Evolutionary conservation across 1,140 invertebrate genomes (phyloP), one percentile per base, ranked within the genome.

Genomic region (Cylas formicarius): DNA sequence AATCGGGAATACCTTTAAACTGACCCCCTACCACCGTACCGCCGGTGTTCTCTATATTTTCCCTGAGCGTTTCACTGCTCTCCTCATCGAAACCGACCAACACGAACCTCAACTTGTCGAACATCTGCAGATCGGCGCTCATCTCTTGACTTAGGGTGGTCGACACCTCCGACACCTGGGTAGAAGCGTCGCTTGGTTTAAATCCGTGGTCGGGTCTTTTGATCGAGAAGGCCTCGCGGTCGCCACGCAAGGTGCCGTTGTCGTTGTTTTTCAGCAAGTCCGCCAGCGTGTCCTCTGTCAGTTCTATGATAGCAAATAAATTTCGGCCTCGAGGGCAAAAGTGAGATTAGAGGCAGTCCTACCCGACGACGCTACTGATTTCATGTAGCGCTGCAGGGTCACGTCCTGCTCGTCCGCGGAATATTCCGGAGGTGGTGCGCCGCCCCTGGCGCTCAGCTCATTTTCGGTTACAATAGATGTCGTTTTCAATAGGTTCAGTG

Each of bases 1-100:
- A 81, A 58, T 81, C 77, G 17, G 76, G 67, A 5, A 73, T 60
- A 44, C 70, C 73, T 8, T 32, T 39, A 42, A 36, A 24, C 35
- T 19, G 2, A 33, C 32, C 48, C 20, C 36, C 26, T 16, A 37
- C 26, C 4, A 48, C 8, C 18, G 39, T 42, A 1, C 46, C 46
- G 19, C 18, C 27, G 3, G 13, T 34, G 22, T 38, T 28, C 38
- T 51, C 52, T 17, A 64, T 57, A 16, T 37, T 13, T 14, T 50
- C 32, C 31, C 32, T 44, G 8, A 59, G 20, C 18, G 45, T 35
- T 3, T 46, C 26, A 7, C 20, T 59, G 17, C 72, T 67, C 24
- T 72, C 70, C 1, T 58, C 53, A 9, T 67, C 59, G 44, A 60
- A 74, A 23, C 62, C 69, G 44, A 47, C 22, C n/a, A 69, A 56